phyloP scores from a whole-genome alignment of 1,140 invertebrate species.

The Pissodes strobi region DNA sequence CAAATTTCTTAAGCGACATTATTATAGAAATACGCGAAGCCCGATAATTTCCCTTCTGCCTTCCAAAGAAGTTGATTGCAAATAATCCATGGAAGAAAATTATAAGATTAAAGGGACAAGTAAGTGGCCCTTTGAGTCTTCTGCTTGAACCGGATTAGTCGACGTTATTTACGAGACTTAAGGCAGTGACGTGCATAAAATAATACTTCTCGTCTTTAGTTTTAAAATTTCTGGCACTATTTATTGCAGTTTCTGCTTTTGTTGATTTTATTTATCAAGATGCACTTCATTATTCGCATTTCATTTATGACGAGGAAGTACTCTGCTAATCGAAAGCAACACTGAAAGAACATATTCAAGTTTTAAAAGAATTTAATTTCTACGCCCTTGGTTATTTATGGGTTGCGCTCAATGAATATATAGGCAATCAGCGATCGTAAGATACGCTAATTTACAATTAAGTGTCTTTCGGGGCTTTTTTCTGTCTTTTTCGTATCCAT shows the following conservation, averaged over 20 bases:
- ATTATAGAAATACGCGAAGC: too few relatives aligned
- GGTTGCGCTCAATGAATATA: constrained; percentile 23
- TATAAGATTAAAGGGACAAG: constrained; percentile 34
- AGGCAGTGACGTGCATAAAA: constrained; percentile 4
- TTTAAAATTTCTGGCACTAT: too few relatives aligned
- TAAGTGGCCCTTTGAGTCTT: constrained; percentile 29
- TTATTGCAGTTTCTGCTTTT: too few relatives aligned
- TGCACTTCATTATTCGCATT: too few relatives aligned
- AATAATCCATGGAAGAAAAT: constrained; percentile 34
- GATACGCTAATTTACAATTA: constrained; percentile 36
- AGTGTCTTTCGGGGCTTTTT: constrained; percentile 23
- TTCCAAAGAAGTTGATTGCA: constrained; percentile 29
- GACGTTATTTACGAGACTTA: constrained; percentile 24
- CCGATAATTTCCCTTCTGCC: background rate
- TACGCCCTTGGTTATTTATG: constrained; percentile 24
- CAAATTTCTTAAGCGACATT: too few relatives aligned
- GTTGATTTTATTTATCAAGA: too few relatives aligned
- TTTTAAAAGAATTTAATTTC: too few relatives aligned
- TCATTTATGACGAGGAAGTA: too few relatives aligned
- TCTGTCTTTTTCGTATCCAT: background rate
- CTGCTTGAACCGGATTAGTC: constrained; percentile 26
- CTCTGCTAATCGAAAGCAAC: too few relatives aligned
- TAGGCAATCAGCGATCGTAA: constrained; percentile 30
- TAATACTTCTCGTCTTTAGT: too few relatives aligned
- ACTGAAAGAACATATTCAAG: too few relatives aligned